Conservation (phyloP, 2,113 vertebrate species). For the Jacana jacana region DNA sequence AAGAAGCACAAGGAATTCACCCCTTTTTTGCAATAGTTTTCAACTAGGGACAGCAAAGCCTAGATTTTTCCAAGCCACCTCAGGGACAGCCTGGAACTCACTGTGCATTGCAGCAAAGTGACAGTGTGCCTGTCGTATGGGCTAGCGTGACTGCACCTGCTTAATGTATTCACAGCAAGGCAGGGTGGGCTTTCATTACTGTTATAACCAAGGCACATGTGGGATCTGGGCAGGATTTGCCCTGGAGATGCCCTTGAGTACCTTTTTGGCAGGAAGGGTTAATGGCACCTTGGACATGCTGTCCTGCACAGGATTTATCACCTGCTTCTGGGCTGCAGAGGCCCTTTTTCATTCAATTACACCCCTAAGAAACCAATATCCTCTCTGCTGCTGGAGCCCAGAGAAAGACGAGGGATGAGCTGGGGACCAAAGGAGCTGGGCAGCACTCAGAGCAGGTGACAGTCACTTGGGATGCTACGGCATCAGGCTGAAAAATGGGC, state of each 20-base stretch:
- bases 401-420: neutral
- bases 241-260: neutral
- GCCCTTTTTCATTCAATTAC: neutral
- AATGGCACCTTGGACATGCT: neutral
- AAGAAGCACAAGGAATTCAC: neutral
- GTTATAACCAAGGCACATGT: neutral
- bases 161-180: neutral
- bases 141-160: neutral
- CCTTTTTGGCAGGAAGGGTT: neutral
- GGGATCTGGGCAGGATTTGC: neutral
- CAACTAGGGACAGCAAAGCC: neutral
- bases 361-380: neutral
- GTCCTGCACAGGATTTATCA: neutral
- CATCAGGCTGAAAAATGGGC: neutral
- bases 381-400: neutral
- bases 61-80: neutral
- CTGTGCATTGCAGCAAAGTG: neutral
- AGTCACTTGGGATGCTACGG: neutral
- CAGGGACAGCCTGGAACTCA: neutral
- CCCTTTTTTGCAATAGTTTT: neutral
- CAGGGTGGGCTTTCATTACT: neutral
- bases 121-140: rapidly evolving
- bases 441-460: neutral
- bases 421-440: neutral
- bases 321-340: neutral